Evolutionary conservation across 92 coral and sea anemone species (phyloP), one percentile per base, ranked within the genome.

Genomic region (Bergia sp.): DNA sequence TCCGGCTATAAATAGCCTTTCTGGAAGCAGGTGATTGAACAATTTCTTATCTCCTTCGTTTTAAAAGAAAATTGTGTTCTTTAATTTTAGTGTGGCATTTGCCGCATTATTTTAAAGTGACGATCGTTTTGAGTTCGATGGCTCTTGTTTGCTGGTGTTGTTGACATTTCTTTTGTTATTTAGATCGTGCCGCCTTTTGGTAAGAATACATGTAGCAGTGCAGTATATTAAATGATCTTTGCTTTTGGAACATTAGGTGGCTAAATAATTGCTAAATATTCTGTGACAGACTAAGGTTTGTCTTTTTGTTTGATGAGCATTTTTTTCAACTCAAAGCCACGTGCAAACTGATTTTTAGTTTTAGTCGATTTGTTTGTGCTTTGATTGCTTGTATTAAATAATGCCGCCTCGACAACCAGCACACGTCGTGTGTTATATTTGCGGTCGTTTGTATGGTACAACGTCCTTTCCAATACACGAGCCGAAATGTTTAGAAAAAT

Each of bases 401-500:
- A 96, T 95, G 99, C 94, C 98, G 12, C 98, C 97, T 0, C 85
- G 91, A 86, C 91, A 88, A 86, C 98, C 97, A 0, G 90, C 94
- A 2, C 98, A 96, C 75, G 95, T 94, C 11, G 96, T 97, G 9
- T 97, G 99, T 77, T 97, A 97, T 53, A 92, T 97, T 50, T 97
- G 99, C 77, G 99, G 99, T 18, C 96, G 99, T 44, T 91, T 96
- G 44, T 97, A 97, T 58, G 99, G 99, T 10, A 97, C 99, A 15
- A 89, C 96, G 20, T 96, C 98, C 20, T 92, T 96, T 41, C 74
- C 93, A 45, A 91, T 97, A 43, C 99, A 97, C 71, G 94, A 93
- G 36, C 99, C 98, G 4, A 96, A 97, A 89, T 97, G 99, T 85
- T 92, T 97, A 80, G 96, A 97, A 86, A 97, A 97, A 90, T 97